Evolutionary conservation across 2,888 invertebrate genomes (phyloP).

Genomic region (Lamellibrachia satsuma): DNA sequence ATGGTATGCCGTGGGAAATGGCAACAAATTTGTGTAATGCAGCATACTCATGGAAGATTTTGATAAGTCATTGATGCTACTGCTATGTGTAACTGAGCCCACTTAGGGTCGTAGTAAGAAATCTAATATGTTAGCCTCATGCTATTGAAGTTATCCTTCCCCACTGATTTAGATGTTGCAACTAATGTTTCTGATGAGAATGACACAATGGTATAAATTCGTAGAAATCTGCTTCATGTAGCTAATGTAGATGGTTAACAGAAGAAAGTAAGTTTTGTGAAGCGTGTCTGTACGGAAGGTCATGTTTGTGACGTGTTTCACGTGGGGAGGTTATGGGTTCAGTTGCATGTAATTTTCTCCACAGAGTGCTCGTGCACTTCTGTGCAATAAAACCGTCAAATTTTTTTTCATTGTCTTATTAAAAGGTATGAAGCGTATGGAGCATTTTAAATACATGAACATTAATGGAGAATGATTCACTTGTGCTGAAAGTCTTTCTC

Average conservation of each 20-base stretch:
- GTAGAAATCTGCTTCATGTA: not conserved
- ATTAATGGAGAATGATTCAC: not conserved
- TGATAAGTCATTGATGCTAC: not conserved
- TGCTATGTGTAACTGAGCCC: not conserved
- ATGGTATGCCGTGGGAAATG: not conserved
- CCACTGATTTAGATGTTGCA: not conserved
- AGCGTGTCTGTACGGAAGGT: not conserved
- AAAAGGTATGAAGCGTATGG: not conserved
- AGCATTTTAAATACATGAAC: not conserved
- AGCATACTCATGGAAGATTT: not conserved
- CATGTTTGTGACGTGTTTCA: not conserved
- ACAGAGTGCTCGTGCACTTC: not conserved
- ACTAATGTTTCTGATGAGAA: not conserved
- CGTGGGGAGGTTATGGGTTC: not conserved
- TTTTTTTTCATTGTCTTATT: not conserved
- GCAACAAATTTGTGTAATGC: not conserved
- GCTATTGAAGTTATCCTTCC: not conserved
- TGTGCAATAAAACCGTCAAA: not conserved
- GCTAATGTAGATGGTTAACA: not conserved
- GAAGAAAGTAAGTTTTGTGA: not conserved
- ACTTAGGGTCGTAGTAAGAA: not conserved
- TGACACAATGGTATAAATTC: not conserved
- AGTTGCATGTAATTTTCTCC: not conserved
- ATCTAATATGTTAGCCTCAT: not conserved
- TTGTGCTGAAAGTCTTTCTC: too few relatives aligned